Conservation (phyloP, 2,888 invertebrate genomes). For the Sminthurinus aureus region DNA sequence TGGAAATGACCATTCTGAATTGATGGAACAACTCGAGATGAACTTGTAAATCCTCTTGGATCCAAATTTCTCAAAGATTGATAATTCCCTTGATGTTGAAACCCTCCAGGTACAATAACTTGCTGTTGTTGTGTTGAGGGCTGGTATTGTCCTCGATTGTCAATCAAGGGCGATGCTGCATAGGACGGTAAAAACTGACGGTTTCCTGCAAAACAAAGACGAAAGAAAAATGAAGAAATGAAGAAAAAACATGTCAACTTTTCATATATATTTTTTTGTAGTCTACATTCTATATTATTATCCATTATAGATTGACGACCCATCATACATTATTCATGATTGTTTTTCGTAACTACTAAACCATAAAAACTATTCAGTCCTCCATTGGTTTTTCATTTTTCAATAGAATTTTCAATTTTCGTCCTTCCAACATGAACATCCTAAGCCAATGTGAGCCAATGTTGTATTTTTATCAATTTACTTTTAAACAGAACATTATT, state of each 20-base stretch:
- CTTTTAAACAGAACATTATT: no score
- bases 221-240: background rate
- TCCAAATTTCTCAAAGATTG: conserved; percentile 13
- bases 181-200: conserved; percentile 14
- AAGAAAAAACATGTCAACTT: background rate
- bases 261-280: no score
- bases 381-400: no score
- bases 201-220: conserved; percentile 26
- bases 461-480: no score
- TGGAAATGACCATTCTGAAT: conserved; percentile 44
- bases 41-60: background rate
- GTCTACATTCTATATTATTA: no score
- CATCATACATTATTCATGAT: no score
- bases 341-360: no score
- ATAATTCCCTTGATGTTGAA: conserved; percentile 41
- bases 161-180: conserved; percentile 23
- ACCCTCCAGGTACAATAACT: conserved; percentile 58
- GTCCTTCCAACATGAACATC: no score
- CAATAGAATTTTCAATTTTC: no score
- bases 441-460: no score
- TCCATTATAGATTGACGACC: no score
- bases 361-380: no score
- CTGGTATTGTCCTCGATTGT: conserved; percentile 29
- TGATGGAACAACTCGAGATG: conserved; percentile 16
- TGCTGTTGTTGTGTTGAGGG: conserved; percentile 47